These are phyloP conservation scores for Agrotis segetum DNA, from an alignment of 2,888 invertebrate species.

Conservation along the genomic window DNA sequence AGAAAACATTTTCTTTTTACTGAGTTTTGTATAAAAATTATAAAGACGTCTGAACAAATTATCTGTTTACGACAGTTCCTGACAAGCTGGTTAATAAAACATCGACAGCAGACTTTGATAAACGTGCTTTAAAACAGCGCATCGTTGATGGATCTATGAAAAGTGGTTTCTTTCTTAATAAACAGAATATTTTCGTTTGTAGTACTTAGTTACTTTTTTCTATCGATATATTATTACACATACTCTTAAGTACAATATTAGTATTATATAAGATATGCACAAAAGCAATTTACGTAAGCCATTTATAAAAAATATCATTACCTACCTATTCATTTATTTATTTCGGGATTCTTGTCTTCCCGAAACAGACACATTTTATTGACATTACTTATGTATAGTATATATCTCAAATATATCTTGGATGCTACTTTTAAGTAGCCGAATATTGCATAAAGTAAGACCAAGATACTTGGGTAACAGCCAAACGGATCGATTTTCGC, in stretches of 20 bases:
- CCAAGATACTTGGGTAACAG: slow-evolving; percentile 66
- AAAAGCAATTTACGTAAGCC: no score
- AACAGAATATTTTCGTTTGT: no score
- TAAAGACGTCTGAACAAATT: slow-evolving; percentile 4
- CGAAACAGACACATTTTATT: no score
- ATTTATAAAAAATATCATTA: no score
- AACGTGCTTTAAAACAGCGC: background rate
- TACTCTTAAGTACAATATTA: no score
- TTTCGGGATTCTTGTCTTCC: no score
- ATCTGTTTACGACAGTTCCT: slow-evolving; percentile 39
- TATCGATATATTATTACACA: no score
- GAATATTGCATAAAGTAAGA: slow-evolving; percentile 40
- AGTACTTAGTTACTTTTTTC: no score
- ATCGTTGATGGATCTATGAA: background rate
- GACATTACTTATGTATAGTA: no score
- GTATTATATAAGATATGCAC: no score
- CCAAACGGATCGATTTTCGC: slow-evolving; percentile 74
- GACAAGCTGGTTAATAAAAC: slow-evolving; percentile 18
- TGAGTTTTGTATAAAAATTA: background rate
- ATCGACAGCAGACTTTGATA: slow-evolving; percentile 11
- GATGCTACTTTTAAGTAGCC: slow-evolving; percentile 19
- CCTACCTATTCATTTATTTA: background rate
- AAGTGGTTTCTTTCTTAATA: background rate
- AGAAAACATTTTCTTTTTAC: slow-evolving; percentile 9
- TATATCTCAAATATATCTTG: slow-evolving; percentile 1